Base-by-base conservation (phyloP, 2,797 vertebrate species). In the Eurystomus glaucurus region DNA sequence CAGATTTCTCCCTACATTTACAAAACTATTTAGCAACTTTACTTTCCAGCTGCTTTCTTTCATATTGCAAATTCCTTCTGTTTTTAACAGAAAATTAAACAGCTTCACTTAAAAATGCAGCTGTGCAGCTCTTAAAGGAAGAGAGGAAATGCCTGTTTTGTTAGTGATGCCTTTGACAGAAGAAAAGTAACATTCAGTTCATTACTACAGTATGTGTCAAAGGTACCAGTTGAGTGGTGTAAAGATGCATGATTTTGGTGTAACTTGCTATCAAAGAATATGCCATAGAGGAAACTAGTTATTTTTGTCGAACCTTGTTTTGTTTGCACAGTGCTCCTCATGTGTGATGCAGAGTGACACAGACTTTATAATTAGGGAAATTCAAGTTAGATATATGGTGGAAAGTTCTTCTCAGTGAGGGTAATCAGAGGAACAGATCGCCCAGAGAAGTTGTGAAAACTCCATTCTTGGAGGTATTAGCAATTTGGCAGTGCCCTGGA, bases 41-140 rank as follows among this genome's bases (percentile, higher is more conserved):
- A 29, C 88, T 90, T 90, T 86, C 72, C 50, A 86, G 11, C 41
- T 86, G 41, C n/a, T 81, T 84, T 68, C 50, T 37, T 92, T 75
- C 93, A 33, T 35, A 45, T 33, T 72, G 41, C 26, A 50, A 81
- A 76, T 58, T 86, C 35, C n/a, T 55, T 89, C 54, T 0, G 1
- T 78, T 92, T 88, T 65, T 81, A 82, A 62, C 20, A 61, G 29
- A 91, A 88, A 80, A 66, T 50, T 64, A 33, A 90, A n/a, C 20
- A 31, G 20, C 19, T 18, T 64, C 61, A 22, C 26, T 83, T 85
- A 46, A 94, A 92, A 87, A 52, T 19, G 72, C 43, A 90, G 41
- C 33, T 78, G 28, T 75, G 37, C 10, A 68, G 29, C 35, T 74
- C 50, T 61, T 37, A 52, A 37, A 84, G 48, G 61, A 11, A 45